Percentiles rank a stretch among this genome's conserved stretches.
Conservation (phyloP, 2,113 vertebrate genomes). For the Mus spicilegus region DNA sequence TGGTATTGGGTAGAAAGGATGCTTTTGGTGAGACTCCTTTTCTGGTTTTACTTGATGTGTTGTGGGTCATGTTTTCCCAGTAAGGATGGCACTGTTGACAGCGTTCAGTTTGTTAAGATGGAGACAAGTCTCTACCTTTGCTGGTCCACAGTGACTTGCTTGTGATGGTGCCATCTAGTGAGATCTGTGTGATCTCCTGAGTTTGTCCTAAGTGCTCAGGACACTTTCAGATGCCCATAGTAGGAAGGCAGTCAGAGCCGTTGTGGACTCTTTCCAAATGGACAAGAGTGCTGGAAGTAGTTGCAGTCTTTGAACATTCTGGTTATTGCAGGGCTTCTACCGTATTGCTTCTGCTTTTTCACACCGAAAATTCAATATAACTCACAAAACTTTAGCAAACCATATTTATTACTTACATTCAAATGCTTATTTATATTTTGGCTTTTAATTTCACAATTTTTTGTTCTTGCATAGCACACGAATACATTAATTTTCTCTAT, state of each 20-base stretch:
- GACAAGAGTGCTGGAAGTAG: constrained; percentile 68
- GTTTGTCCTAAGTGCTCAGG: constrained; percentile 72
- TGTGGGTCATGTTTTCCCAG: constrained; percentile 78
- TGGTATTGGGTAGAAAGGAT: constrained; percentile 1
- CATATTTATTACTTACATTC: constrained; percentile 27
- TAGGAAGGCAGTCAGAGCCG: constrained; percentile 83
- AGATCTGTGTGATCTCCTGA: constrained; percentile 67
- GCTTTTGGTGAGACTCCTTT: constrained; percentile 11
- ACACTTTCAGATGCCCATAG: constrained; percentile 79
- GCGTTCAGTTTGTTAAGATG: constrained; percentile 75
- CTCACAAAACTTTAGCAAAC: neutral
- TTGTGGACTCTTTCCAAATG: constrained; percentile 78
- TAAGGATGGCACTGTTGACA: constrained; percentile 76
- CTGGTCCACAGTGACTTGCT: constrained; percentile 45
- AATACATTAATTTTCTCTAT: neutral
- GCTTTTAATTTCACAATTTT: constrained; percentile 39
- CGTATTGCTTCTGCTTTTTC: constrained; percentile 15
- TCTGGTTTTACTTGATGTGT: constrained; percentile 6
- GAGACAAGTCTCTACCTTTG: constrained; percentile 68
- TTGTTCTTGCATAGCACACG: neutral
- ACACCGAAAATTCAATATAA: constrained; percentile 52
- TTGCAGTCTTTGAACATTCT: constrained; percentile 75
- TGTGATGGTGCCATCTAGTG: constrained; percentile 87
- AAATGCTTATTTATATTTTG: neutral
- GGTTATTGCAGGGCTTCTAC: constrained; percentile 55